Evolutionary conservation across 1,140 invertebrate species (phyloP), one percentile per base, ranked within the genome.

Genomic region (Cherax quadricarinatus): DNA sequence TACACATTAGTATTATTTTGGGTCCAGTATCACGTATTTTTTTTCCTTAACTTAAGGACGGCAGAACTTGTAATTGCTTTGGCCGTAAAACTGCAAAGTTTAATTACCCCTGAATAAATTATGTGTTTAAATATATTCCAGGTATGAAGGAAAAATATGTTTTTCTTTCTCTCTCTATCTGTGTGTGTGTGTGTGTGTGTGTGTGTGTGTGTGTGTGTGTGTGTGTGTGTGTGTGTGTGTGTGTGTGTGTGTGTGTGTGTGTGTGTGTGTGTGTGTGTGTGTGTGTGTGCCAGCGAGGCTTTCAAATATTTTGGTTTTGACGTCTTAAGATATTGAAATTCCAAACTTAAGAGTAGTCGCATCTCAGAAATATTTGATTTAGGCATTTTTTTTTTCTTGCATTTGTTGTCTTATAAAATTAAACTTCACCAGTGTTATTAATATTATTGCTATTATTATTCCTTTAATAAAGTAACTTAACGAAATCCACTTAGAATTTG

Each of bases 61-160:
- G 62, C 62, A 66, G 62, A 66, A 66, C 62, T 66, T 66, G 62
- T 66, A 66, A 66, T 66, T 66, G 62, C 62, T 66, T 66, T 66
- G 12, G 62, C 18, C 62, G 62, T 16, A 66, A 66, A 66, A 66
- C 14, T 66, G 62, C 62, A 21, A 66, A 66, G 62, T 66, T 66
- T 66, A 66, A 66, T 66, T 66, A 66, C 62, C 62, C 18, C 62
- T 16, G 62, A 66, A 66, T 66, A 66, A 66, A 66, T 66, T 66
- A 66, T 66, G 62, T 66, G 62, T 66, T 66, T 21, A 66, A 66
- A 66, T 66, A 66, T 66, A 66, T 66, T 16, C 62, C 18, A 21
- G 18, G 14, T 66, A 66, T 66, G 18, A 18, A 66, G 16, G 57
- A 66, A 66, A 21, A 21, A 66, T 66, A 18, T 66, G 18, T 66